Evolutionary conservation across 2,888 invertebrate genomes (phyloP), one percentile per base, ranked within the genome.

Genomic region (Acronicta psi): DNA sequence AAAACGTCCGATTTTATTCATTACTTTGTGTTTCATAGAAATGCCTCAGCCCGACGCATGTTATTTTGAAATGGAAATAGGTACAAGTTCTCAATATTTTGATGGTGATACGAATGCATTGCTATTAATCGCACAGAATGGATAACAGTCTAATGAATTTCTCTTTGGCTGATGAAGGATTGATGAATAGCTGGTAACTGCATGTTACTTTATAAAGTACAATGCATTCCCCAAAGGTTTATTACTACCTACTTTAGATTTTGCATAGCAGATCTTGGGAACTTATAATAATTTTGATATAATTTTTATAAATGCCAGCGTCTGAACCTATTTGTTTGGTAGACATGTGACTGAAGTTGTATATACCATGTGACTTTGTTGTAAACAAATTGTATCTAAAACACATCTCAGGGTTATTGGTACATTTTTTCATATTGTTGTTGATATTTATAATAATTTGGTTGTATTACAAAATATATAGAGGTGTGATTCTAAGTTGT

Each of bases 21-120:
- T 88, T 87, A 85, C 84, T 92, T 91, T 89, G 82, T 93, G 91
- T 92, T 90, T 88, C 73, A 90, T 93, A 94, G 92, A 90, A 85
- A 88, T 87, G 93, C 92, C 93, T 93, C 90, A 85, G 93, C 93
- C 92, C 93, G 88, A 89, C 86, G 94, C 94, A 94, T 94, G 93
- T 89, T 90, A 83, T 80, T 83, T 82, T 84, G 79, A 86, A 87
- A 87, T 80, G 80, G 68, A 84, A 76, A 80, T 77, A n/a, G n/a
- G n/a, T 65, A 79, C 59, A 59, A 73, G 56, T 74, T 72, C 63
- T 68, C 49, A 63, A 60, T 72, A 76, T 60, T 73, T 77, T 60
- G 77, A 79, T 80, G 77, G 77, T 76, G 77, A 81, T 81, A 81
- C 85, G 79, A 85, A 80, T 87, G 88, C 83, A 87, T 85, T 83